Evolutionary conservation across 2,888 invertebrate species (phyloP), one percentile per base, ranked within the genome.

Genomic region (Colletes collaris): DNA sequence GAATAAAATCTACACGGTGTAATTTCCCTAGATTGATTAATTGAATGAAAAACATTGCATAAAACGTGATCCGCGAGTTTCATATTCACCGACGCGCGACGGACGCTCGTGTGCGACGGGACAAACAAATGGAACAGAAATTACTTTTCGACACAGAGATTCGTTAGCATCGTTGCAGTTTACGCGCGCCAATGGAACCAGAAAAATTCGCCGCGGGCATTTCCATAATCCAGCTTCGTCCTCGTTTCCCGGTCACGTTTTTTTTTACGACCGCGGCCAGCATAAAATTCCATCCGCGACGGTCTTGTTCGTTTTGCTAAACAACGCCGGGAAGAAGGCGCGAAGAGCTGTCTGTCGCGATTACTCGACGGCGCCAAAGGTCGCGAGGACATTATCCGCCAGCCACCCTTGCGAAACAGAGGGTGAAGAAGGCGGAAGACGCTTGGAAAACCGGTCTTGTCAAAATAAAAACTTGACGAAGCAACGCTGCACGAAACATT

Each of bases 301-400:
- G 69, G 65, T 72, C 78, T 84, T 73, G 80, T 82, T 77, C 84
- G 80, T 73, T 85, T 81, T 75, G 73, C 70, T 79, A 82, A 80
- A 82, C 70, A 82, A 81, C 73, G 58, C 71, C 2, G 71, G 58
- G 56, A 11, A 56, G 73, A 75, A 75, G 63, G 68, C 66, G 74
- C 68, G 76, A 80, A 76, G 81, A 70, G 64, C 67, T 63, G 83
- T 66, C 69, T 44, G 16, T 53, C 62, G n/a, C 69, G 76, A 77
- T 63, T 76, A 46, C 63, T 56, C 37, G 76, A 49, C 59, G 72
- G 73, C 19, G 40, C 56, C 56, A 5, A 81, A 86, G 84, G 81
- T 82, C 76, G 70, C 71, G 76, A 63, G 84, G 87, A 84, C 85
- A 69, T 83, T 85, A 88, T 88, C 85, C 85, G 4, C 40, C 6